Conservation (phyloP, 2,113 vertebrate species). For the Struthio camelus region DNA sequence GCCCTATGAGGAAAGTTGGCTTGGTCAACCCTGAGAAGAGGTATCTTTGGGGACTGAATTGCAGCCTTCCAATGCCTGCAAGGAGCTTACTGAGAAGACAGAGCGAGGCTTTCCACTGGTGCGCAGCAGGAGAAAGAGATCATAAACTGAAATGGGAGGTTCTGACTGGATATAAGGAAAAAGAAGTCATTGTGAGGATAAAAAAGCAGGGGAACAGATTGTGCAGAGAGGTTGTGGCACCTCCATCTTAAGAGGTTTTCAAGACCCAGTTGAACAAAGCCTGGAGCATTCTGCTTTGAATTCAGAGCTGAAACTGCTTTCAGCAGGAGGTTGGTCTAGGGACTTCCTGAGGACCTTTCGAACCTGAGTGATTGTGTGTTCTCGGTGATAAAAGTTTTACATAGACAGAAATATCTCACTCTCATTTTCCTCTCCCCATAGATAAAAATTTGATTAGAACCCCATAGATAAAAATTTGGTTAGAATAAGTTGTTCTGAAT, state of each 20-base stretch:
- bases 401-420: not conserved
- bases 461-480: not conserved
- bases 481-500: not conserved
- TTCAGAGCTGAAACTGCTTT: not conserved
- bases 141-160: not conserved
- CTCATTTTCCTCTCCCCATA: not conserved
- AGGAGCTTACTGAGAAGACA: not conserved
- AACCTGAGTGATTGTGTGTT: not conserved
- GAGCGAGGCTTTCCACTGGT: not conserved
- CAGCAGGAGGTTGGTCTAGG: not conserved
- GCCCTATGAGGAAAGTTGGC: not conserved
- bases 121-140: not conserved
- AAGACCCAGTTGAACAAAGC: not conserved
- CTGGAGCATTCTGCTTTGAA: not conserved
- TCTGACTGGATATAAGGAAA: not conserved
- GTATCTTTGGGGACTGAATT: not conserved
- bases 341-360: not conserved
- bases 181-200: not conserved
- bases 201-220: not conserved
- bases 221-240: not conserved
- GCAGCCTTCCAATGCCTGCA: not conserved
- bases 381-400: not conserved
- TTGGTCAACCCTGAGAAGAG: not conserved
- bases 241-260: not conserved
- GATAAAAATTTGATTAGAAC: not conserved